Evolutionary conservation across 2,888 invertebrate species (phyloP).

Genomic region (Incurvaria masculella): DNA sequence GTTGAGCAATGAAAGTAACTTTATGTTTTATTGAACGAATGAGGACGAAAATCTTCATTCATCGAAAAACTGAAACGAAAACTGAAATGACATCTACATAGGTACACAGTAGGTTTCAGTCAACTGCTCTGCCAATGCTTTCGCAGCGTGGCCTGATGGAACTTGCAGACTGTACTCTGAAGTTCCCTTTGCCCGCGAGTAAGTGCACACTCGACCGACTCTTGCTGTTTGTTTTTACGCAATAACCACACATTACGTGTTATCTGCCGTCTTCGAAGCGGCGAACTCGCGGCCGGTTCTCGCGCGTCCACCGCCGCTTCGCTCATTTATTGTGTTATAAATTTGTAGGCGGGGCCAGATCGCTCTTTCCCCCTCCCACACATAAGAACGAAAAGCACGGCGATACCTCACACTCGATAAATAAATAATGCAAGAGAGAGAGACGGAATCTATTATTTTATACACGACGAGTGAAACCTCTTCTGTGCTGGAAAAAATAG

Average conservation of each 20-base stretch:
- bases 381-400: slow-evolving; percentile 38
- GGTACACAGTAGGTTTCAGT: no score
- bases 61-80: no score
- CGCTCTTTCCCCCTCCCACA: slow-evolving; percentile 43
- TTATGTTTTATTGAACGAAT: no score
- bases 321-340: slow-evolving; percentile 52
- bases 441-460: slow-evolving; percentile 41
- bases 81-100: no score
- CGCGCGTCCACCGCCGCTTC: slow-evolving; percentile 21
- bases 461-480: slow-evolving; percentile 23
- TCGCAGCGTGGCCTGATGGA: no score
- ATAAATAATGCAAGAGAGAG: slow-evolving; percentile 29
- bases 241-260: slow-evolving; percentile 45
- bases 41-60: no score
- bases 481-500: slow-evolving; percentile 50
- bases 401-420: slow-evolving; percentile 31
- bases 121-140: no score
- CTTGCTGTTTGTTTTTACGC: slow-evolving; percentile 48
- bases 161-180: no score
- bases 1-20: no score
- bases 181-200: no score
- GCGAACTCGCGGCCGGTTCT: slow-evolving; percentile 31
- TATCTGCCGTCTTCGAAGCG: slow-evolving; percentile 23
- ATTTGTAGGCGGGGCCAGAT: slow-evolving; percentile 50
- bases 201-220: no score